Evolutionary conservation across 2,888 invertebrate species (phyloP).

Genomic region (Spodoptera exigua): DNA sequence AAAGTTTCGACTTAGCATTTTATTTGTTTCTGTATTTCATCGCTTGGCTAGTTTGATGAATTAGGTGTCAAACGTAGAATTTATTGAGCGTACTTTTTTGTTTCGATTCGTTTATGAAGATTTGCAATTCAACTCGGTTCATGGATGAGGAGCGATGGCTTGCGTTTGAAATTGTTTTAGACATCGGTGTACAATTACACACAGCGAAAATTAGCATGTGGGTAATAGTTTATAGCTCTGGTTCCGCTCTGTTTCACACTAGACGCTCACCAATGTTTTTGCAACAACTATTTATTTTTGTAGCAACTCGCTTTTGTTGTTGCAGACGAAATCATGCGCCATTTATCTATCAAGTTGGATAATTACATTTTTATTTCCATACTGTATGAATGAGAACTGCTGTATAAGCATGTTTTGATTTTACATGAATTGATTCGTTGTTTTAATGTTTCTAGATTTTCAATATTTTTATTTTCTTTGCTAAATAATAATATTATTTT

Average conservation of each 20-base stretch:
- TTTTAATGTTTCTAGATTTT: too few species aligned
- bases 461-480: not conserved
- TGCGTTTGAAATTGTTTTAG: constrained; percentile 81
- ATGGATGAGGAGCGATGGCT: constrained; percentile 80
- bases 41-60: constrained; percentile 73
- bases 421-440: not conserved
- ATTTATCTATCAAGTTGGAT: constrained; percentile 30
- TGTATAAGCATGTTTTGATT: constrained; percentile 6
- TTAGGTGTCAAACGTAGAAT: constrained; percentile 68
- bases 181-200: constrained; percentile 76
- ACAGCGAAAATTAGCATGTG: constrained; percentile 86
- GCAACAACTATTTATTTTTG: constrained; percentile 83
- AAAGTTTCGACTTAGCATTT: constrained; percentile 43
- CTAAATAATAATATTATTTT: constrained; percentile 6
- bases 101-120: constrained; percentile 57
- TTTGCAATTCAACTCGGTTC: constrained; percentile 75
- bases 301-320: constrained; percentile 79
- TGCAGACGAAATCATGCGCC: constrained; percentile 51
- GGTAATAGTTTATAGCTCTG: constrained; percentile 85
- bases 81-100: constrained; percentile 62
- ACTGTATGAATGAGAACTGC: not conserved
- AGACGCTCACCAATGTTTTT: constrained; percentile 83
- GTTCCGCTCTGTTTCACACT: constrained; percentile 84
- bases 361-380: constrained; percentile 4
- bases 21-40: constrained; percentile 50